Evolutionary conservation across 1,140 invertebrate species (phyloP).

Genomic region (Aphidius gifuensis): DNA sequence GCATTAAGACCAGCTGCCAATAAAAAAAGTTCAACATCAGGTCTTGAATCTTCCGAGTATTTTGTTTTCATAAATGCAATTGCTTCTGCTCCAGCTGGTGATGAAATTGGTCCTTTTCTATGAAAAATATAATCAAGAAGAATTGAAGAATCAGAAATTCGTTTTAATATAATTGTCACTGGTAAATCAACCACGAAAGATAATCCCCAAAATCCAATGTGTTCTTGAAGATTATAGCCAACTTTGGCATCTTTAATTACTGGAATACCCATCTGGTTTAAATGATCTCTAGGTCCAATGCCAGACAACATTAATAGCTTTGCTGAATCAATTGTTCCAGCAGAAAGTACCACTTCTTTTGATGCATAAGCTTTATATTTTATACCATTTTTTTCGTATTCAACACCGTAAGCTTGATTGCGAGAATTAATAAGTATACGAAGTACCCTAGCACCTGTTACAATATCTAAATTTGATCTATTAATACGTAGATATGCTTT

Average conservation of each 20-base stretch:
- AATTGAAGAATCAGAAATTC: conserved; percentile 24
- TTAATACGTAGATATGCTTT: conserved; percentile 61
- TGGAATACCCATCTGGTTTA: conserved; percentile 66
- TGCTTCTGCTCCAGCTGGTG: conserved; percentile 57
- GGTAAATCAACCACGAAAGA: conserved; percentile 56
- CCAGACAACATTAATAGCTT: conserved; percentile 73
- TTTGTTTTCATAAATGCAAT: conserved; percentile 55
- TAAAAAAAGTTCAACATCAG: conserved; percentile 60
- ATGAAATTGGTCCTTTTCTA: conserved; percentile 48
- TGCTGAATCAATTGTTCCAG: conserved; percentile 67
- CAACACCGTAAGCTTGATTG: conserved; percentile 58
- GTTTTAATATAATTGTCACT: conserved; percentile 37
- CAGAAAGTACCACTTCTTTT: conserved; percentile 69
- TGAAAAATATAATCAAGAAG: conserved; percentile 50
- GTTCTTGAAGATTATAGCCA: conserved; percentile 71
- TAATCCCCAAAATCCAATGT: conserved; percentile 66
- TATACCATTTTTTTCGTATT: conserved; percentile 57
- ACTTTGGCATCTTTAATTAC: conserved; percentile 66
- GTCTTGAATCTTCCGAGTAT: conserved; percentile 51
- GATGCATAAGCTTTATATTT: conserved; percentile 49
- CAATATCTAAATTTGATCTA: conserved; percentile 66
- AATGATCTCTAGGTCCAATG: conserved; percentile 67
- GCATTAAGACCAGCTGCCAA: conserved; percentile 56
- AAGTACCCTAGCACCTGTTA: conserved; percentile 61
- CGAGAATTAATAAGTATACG: conserved; percentile 59